A percentile compares a stretch with the other conserved stretches of the same genome.
Evolutionary conservation across 2,113 vertebrate genomes (phyloP).

Genomic region (Edolisoma coerulescens): DNA sequence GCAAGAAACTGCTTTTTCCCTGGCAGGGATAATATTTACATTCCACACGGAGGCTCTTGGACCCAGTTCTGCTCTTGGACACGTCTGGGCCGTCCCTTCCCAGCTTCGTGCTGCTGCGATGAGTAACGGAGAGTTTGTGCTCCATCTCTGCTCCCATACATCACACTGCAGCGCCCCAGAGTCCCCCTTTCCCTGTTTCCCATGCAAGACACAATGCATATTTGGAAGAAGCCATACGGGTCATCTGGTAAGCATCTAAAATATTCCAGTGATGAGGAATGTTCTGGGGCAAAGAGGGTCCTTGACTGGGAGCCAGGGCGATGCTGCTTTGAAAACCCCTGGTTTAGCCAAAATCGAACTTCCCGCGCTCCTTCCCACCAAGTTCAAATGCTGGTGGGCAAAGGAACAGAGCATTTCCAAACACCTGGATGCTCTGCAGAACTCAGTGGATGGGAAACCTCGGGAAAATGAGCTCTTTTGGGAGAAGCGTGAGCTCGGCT

Average conservation of each 20-base stretch:
- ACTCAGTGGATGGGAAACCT: fast-evolving
- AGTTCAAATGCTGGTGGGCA: fast-evolving
- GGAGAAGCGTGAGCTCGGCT: fast-evolving
- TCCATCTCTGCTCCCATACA: neutral
- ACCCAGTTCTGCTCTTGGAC: neutral
- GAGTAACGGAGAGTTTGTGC: neutral
- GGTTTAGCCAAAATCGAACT: neutral
- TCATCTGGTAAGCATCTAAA: conserved; percentile 10
- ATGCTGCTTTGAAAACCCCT: neutral
- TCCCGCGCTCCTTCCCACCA: neutral
- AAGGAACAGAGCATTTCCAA: neutral
- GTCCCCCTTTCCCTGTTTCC: neutral
- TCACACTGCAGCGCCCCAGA: neutral
- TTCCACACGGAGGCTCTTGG: neutral
- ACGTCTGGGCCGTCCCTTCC: neutral
- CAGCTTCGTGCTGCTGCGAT: neutral
- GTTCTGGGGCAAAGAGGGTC: neutral
- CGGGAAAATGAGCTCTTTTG: neutral
- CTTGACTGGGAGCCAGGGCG: neutral
- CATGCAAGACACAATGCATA: neutral
- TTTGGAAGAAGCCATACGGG: neutral
- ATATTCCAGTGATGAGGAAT: neutral
- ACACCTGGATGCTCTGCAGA: neutral
- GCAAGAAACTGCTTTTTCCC: neutral
- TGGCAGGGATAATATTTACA: conserved; percentile 33